phyloP scores from a whole-genome alignment of 30 jellyfish, hydroid and myxozoan genomes.

The Nemopilema nomurai region DNA sequence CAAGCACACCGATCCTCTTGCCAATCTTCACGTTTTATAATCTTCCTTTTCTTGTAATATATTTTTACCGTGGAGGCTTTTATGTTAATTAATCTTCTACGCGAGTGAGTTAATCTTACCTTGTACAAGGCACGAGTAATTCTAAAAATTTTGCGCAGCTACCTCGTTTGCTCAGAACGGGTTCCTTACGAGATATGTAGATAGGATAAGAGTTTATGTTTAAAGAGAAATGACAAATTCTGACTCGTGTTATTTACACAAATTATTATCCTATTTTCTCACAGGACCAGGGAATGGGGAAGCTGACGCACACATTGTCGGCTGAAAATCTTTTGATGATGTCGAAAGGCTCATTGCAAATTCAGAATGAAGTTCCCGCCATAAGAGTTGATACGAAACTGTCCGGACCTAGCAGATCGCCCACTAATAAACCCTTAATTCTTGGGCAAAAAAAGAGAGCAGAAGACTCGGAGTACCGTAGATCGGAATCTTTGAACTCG shows the following conservation, averaged over 20 bases:
- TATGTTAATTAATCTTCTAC: no score
- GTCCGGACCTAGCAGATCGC: background rate
- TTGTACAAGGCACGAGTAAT: no score
- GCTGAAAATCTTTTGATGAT: constrained; percentile 29
- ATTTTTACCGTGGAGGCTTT: no score
- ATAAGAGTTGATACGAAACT: background rate
- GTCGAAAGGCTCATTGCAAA: constrained; percentile 41
- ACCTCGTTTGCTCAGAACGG: no score
- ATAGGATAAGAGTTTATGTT: background rate
- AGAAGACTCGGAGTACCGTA: background rate
- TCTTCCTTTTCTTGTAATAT: no score
- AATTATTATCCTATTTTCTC: background rate
- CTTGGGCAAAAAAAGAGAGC: background rate
- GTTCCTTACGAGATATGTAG: no score
- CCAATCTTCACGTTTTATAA: background rate
- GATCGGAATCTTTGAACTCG: constrained; percentile 12
- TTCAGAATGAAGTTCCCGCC: background rate
- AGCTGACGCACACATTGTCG: constrained; percentile 22
- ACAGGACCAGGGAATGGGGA: constrained; percentile 9
- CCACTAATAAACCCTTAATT: background rate
- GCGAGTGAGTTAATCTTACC: no score
- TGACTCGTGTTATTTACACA: background rate
- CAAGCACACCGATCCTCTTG: background rate
- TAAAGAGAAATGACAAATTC: background rate
- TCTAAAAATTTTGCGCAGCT: no score